These are phyloP conservation scores for Drosophila picticornis DNA, from an alignment of 2,888 invertebrate genomes.

Conservation along the genomic window DNA sequence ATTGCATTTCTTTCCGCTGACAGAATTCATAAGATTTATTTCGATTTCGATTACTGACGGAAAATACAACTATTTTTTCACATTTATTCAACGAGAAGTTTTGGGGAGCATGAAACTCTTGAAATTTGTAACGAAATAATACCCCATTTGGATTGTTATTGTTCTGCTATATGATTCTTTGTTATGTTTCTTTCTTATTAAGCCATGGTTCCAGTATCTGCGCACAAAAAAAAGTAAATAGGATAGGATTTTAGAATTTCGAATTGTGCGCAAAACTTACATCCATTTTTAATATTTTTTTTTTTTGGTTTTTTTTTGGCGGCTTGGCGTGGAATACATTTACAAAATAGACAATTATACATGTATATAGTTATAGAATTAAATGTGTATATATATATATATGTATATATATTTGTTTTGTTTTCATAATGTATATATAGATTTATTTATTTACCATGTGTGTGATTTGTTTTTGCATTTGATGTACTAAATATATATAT, in stretches of 20 bases:
- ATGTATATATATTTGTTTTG: constrained; percentile 29
- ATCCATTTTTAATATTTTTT: constrained; percentile 4
- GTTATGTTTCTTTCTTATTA: background rate
- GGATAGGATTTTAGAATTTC: constrained; percentile 1
- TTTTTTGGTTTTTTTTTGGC: constrained; percentile 2
- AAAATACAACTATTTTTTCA: constrained; percentile 3
- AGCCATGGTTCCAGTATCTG: constrained; percentile 7
- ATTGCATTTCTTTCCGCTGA: constrained; percentile 21
- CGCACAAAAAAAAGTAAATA: constrained; percentile 7
- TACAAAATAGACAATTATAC: constrained; percentile 65
- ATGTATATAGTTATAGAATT: constrained; percentile 33
- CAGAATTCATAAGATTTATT: constrained; percentile 22
- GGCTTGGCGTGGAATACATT: constrained; percentile 50
- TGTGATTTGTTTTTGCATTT: constrained; percentile 9
- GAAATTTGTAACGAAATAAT: constrained; percentile 4
- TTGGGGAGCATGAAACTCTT: background rate
- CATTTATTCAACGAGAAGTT: background rate
- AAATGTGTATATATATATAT: constrained; percentile 38
- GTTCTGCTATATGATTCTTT: constrained; percentile 1
- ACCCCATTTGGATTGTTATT: constrained; percentile 8
- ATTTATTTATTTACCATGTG: constrained; percentile 46
- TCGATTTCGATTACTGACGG: constrained; percentile 3
- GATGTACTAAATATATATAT: constrained; percentile 31
- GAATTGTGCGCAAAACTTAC: constrained; percentile 14
- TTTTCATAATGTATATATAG: constrained; percentile 51